Evolutionary conservation across 2,888 invertebrate genomes (phyloP).

Genomic region (Oligia strigilis): DNA sequence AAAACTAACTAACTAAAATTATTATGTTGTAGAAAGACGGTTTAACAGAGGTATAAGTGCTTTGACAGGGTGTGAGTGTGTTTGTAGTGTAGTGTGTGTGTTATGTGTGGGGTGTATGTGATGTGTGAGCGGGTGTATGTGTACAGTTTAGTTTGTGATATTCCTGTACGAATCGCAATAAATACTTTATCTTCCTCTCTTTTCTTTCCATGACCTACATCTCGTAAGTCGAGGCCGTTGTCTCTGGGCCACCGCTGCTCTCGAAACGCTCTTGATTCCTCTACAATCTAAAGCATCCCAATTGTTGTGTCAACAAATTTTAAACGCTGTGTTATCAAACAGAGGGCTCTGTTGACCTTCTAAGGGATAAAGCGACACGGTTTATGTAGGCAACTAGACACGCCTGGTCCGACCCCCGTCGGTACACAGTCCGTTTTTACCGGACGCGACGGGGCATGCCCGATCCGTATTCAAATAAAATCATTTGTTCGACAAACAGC

Average conservation of each 20-base stretch:
- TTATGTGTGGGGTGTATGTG: too few relatives aligned
- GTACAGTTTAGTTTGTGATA: too few relatives aligned
- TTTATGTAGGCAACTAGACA: constrained; percentile 25
- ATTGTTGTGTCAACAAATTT: constrained; percentile 34
- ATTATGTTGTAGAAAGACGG: too few relatives aligned
- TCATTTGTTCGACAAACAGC: constrained; percentile 58
- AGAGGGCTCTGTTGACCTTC: constrained; percentile 23
- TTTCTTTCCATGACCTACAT: neutral
- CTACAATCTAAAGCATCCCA: neutral
- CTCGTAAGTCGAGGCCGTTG: neutral
- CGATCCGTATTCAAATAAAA: constrained; percentile 60
- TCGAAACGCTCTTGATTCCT: neutral
- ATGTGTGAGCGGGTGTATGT: too few relatives aligned
- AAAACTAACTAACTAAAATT: too few relatives aligned
- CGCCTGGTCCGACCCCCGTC: constrained; percentile 15
- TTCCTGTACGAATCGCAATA: too few relatives aligned
- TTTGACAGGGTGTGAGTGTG: too few relatives aligned
- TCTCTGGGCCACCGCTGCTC: neutral
- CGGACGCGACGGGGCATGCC: constrained; percentile 33
- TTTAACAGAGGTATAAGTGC: too few relatives aligned
- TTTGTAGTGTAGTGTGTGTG: too few relatives aligned
- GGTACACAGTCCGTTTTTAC: constrained; percentile 39
- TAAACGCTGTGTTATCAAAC: constrained; percentile 31
- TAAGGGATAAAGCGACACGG: constrained; percentile 31
- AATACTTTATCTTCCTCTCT: too few relatives aligned